These are phyloP conservation scores for Galagoides demidoff DNA, from an alignment of 2,797 vertebrate genomes.

Conservation along the genomic window DNA sequence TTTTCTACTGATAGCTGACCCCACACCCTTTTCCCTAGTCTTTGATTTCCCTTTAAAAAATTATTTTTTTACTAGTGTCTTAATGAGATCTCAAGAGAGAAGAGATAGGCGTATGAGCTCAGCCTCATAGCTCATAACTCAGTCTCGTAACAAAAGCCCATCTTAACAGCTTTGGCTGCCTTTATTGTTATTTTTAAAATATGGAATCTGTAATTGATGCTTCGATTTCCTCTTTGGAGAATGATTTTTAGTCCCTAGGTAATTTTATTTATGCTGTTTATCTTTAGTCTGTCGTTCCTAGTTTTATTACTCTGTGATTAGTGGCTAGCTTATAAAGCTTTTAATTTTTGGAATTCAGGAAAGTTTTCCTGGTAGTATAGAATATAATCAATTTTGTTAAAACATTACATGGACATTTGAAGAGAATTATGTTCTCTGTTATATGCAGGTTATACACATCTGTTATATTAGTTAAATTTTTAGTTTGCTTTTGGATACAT, in stretches of 20 bases:
- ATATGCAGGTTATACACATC: neutral
- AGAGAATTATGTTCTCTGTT: slow-evolving; percentile 46
- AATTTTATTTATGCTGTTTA: slow-evolving; percentile 28
- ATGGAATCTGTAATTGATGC: neutral
- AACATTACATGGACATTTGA: slow-evolving; percentile 31
- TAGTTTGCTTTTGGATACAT: slow-evolving; percentile 37
- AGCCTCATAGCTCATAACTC: neutral
- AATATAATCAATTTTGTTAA: slow-evolving; percentile 44
- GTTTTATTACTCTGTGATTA: slow-evolving; percentile 25
- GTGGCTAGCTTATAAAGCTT: neutral
- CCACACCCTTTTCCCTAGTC: neutral
- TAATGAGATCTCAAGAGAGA: slow-evolving; percentile 41
- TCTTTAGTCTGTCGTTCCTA: neutral
- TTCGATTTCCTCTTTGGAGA: slow-evolving; percentile 56
- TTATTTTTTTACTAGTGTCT: slow-evolving; percentile 24
- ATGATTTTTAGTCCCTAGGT: slow-evolving; percentile 27
- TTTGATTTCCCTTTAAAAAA: slow-evolving; percentile 26
- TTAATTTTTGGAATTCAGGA: neutral
- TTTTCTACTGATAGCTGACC: neutral
- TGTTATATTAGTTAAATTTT: slow-evolving; percentile 51
- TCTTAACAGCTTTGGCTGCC: neutral
- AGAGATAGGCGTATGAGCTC: neutral
- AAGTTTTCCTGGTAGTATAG: neutral
- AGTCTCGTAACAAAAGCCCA: slow-evolving; percentile 5
- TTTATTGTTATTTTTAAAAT: slow-evolving; percentile 54